Percentiles rank a stretch among this genome's conserved stretches.
Evolutionary conservation across 2,113 vertebrate species (phyloP).

Genomic region (Empidonax alnorum): DNA sequence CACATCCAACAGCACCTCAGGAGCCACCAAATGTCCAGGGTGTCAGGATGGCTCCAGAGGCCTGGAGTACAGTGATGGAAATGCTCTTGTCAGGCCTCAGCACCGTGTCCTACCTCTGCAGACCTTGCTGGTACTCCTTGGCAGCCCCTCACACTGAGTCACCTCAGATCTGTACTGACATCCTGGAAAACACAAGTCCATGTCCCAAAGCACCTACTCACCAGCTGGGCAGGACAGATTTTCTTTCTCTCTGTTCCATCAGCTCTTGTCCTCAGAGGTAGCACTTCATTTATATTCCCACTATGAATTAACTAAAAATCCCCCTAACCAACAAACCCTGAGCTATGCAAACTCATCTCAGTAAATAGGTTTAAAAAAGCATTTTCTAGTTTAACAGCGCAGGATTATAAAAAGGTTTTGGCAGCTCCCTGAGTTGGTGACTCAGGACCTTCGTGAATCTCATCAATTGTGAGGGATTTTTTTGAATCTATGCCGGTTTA

Average conservation of each 20-base stretch:
- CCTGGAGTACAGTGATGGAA: background rate
- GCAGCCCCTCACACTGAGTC: background rate
- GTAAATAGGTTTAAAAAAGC: background rate
- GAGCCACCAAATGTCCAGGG: background rate
- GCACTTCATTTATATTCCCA: background rate
- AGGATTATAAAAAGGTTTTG: background rate
- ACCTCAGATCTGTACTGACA: background rate
- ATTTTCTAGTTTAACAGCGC: background rate
- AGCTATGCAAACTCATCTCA: background rate
- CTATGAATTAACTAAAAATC: background rate
- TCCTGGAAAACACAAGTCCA: background rate
- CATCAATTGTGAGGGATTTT: background rate
- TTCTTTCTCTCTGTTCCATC: background rate
- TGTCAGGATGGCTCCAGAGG: background rate
- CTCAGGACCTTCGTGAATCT: background rate
- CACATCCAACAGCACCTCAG: background rate
- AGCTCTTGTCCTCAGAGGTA: background rate
- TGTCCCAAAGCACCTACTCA: background rate
- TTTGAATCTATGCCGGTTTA: background rate
- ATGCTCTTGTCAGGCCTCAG: background rate
- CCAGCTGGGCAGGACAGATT: background rate
- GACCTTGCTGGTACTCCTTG: background rate
- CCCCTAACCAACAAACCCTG: background rate
- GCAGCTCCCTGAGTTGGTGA: background rate
- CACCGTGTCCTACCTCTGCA: background rate